Evolutionary conservation across 1,140 invertebrate genomes (phyloP).

Genomic region (Drosophila triauraria): DNA sequence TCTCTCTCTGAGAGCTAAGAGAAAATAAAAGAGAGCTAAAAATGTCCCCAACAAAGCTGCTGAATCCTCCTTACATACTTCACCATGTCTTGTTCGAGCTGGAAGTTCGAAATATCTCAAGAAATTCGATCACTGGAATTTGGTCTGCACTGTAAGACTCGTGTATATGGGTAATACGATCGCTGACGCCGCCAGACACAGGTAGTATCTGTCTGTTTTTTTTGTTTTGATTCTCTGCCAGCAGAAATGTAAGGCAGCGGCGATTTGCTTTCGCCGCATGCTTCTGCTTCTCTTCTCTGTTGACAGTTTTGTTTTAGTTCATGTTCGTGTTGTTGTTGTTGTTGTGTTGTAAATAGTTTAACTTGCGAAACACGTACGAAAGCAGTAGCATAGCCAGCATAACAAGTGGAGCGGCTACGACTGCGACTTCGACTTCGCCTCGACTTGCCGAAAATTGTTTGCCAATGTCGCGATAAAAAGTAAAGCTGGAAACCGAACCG

Average conservation of each 20-base stretch:
- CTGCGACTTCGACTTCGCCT: slow-evolving; percentile 30
- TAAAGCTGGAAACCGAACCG: slow-evolving; percentile 30
- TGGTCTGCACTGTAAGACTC: background rate
- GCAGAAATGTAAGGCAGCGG: slow-evolving; percentile 2
- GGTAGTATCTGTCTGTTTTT: background rate
- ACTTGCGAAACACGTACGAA: slow-evolving; percentile 76
- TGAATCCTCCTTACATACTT: too few relatives aligned
- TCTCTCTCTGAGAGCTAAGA: too few relatives aligned
- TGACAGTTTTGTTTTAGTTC: slow-evolving; percentile 73
- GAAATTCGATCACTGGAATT: slow-evolving; percentile 1
- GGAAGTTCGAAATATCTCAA: background rate
- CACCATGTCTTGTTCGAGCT: too few relatives aligned
- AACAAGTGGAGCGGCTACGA: slow-evolving; percentile 72
- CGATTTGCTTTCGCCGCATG: slow-evolving; percentile 32
- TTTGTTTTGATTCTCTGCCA: slow-evolving; percentile 8
- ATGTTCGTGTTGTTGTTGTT: slow-evolving; percentile 30
- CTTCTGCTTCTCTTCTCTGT: slow-evolving; percentile 42
- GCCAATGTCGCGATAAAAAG: slow-evolving; percentile 78
- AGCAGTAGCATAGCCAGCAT: slow-evolving; percentile 57
- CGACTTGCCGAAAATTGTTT: slow-evolving; percentile 65
- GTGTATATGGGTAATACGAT: slow-evolving; percentile 6
- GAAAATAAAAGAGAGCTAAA: too few relatives aligned
- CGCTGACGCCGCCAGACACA: background rate
- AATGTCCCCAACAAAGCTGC: too few relatives aligned
- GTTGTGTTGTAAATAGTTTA: slow-evolving; percentile 57